phyloP scores from a whole-genome alignment of 1,140 invertebrate species.

The Colletes latitarsis region DNA sequence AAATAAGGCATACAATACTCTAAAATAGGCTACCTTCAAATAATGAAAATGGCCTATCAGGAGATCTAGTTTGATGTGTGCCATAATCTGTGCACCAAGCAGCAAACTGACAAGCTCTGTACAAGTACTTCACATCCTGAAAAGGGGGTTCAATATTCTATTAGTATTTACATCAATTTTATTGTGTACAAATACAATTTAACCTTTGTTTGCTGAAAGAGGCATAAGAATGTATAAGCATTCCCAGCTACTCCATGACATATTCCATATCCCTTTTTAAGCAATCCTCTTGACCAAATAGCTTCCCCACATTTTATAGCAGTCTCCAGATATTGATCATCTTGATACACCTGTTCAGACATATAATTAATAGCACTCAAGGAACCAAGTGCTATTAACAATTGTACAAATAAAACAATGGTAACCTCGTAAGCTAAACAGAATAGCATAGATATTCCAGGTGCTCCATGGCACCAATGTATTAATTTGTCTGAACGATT shows the following conservation, averaged over 20 bases:
- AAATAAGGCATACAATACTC: background rate
- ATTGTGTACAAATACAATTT: constrained; percentile 24
- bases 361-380: background rate
- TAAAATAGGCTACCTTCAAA: constrained; percentile 87
- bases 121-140: constrained; percentile 86
- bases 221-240: constrained; percentile 91
- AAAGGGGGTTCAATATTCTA: constrained; percentile 44
- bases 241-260: constrained; percentile 97
- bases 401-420: constrained; percentile 38
- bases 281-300: constrained; percentile 92
- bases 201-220: constrained; percentile 91
- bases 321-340: constrained; percentile 88
- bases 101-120: constrained; percentile 90
- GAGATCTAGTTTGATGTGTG: constrained; percentile 84
- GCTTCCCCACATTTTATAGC: constrained; percentile 89
- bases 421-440: constrained; percentile 88
- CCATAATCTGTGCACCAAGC: constrained; percentile 91
- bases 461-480: constrained; percentile 98
- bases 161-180: background rate
- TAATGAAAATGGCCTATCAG: constrained; percentile 91
- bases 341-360: constrained; percentile 83
- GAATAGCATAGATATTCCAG: constrained; percentile 91
- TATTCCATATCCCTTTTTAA: constrained; percentile 94
- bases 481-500: constrained; percentile 89
- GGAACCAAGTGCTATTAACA: constrained; percentile 10